These are phyloP conservation scores for Brevimyrus niger DNA, from an alignment of 2,113 vertebrate species.

Conservation along the genomic window DNA sequence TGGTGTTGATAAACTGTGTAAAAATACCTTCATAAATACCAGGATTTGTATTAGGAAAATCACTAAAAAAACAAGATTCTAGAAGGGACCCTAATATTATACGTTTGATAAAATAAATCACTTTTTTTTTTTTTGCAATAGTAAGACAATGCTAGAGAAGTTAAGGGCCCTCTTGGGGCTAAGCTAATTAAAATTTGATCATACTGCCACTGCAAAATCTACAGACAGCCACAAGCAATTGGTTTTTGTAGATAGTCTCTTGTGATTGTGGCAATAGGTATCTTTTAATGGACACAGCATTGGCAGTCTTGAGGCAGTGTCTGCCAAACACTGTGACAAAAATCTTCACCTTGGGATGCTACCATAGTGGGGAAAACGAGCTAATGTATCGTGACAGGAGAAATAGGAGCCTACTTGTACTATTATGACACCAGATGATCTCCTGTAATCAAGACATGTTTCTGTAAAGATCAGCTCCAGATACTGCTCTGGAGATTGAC, in stretches of 20 bases:
- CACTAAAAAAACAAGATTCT: neutral
- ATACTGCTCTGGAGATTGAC: neutral
- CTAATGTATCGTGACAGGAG: neutral
- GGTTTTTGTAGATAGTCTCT: neutral
- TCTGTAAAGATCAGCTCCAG: neutral
- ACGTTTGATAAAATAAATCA: neutral
- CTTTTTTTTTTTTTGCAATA: neutral
- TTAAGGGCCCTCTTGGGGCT: neutral
- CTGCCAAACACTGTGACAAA: neutral
- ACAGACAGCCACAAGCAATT: neutral
- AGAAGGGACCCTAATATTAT: neutral
- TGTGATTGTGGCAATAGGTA: neutral
- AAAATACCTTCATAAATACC: neutral
- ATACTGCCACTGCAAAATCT: neutral
- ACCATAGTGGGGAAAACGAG: neutral
- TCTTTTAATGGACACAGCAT: neutral
- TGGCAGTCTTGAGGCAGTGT: neutral
- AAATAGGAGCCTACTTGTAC: neutral
- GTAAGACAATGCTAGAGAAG: neutral
- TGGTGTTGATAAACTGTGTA: neutral
- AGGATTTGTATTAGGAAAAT: neutral
- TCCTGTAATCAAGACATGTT: neutral
- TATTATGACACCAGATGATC: neutral
- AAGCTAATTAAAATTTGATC: constrained; percentile 5
- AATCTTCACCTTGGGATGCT: neutral